Evolutionary conservation across 2,113 vertebrate genomes (phyloP), one percentile per base, ranked within the genome.

Genomic region (Procavia capensis): DNA sequence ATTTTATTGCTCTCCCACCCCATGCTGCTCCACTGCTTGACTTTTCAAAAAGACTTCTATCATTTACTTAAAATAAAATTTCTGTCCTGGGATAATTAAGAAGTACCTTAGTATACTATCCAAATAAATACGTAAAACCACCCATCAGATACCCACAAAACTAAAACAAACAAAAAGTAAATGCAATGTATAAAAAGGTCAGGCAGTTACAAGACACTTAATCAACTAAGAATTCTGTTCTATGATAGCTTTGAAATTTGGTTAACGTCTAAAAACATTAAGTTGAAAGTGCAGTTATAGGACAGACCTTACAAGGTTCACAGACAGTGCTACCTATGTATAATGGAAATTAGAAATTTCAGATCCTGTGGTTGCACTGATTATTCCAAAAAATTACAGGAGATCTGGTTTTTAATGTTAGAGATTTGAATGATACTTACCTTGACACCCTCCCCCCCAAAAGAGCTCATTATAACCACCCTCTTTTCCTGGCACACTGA

Each of bases 1-100:
- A 72, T 47, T 88, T 96, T 91, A 94, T 36, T 95, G 45, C 24
- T 87, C 13, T 94, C 25, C 17, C 43, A 61, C 70, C 50, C 10
- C 29, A 92, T 50, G 17, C 59, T 57, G 47, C 22, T 92, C 22
- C 47, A 84, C 7, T 68, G 4, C 6, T 31, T 3, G 5, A 83
- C 41, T 83, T 94, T 78, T 84, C 2, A 83, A 89, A 96, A 81
- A 75, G 17, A 88, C 7, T 79, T 70, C 24, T 70, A 89, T 80
- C 45, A 31, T 83, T 83, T 83, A 64, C 59, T 79, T 64, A 66
- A 90, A 85, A 80, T 34, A 74, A 79, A 90, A 85, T 36, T 80
- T 24, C 72, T 43, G 24, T 79, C 29, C 24, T 43, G n/a, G 16
- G 31, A 59, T 16, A 88, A 95, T 88, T 92, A 95, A 80, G 39